phyloP scores from a whole-genome alignment of 2,113 vertebrate species.

The Tragelaphus imberbis region DNA sequence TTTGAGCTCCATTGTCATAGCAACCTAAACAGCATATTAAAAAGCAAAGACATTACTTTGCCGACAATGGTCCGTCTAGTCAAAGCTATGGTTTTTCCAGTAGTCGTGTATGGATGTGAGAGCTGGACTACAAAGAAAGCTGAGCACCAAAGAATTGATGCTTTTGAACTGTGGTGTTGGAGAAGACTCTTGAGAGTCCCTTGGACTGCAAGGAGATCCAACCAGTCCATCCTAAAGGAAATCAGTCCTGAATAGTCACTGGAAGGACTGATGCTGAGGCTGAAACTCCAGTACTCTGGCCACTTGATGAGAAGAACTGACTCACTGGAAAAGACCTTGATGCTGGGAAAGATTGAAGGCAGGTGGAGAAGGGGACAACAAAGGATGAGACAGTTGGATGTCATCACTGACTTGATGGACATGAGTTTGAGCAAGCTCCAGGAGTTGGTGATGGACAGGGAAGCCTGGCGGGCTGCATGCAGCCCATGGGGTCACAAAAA shows the following conservation, averaged over 20 bases:
- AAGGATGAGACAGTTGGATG: background rate
- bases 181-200: background rate
- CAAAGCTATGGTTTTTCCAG: background rate
- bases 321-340: background rate
- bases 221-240: background rate
- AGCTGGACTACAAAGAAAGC: background rate
- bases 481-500: accelerated
- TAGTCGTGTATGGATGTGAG: background rate
- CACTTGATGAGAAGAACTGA: background rate
- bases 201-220: background rate
- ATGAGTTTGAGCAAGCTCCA: background rate
- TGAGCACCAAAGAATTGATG: background rate
- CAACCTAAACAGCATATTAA: background rate
- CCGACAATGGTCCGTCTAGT: background rate
- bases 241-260: background rate
- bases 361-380: background rate
- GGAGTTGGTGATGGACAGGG: background rate
- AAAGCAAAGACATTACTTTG: background rate
- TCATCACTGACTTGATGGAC: background rate
- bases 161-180: background rate
- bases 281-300: background rate
- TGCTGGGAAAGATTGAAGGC: background rate
- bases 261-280: background rate
- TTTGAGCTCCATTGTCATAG: background rate
- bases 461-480: accelerated